Conservation (phyloP, 2,797 vertebrate genomes). For the Melanogrammus aeglefinus region DNA sequence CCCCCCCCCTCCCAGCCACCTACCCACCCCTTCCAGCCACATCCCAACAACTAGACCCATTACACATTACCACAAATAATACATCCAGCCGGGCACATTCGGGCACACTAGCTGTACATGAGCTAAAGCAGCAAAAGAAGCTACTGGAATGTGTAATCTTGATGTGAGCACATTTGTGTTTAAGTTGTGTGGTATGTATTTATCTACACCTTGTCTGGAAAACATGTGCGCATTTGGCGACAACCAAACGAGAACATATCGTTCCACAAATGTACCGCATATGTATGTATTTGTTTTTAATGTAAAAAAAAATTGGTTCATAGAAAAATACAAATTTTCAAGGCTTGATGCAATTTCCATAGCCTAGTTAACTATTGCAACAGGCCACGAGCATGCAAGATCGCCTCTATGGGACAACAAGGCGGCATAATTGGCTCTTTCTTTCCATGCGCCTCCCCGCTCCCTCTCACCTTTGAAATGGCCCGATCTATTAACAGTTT, state of each 20-base stretch:
- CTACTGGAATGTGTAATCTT: neutral
- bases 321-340: slow-evolving; percentile 24
- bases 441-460: slow-evolving; percentile 57
- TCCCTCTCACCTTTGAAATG: slow-evolving; percentile 78
- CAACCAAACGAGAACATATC: neutral
- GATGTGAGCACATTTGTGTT: neutral
- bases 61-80: slow-evolving; percentile 30
- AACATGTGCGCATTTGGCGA: slow-evolving; percentile 8
- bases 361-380: slow-evolving; percentile 48
- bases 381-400: slow-evolving; percentile 40
- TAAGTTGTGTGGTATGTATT: neutral
- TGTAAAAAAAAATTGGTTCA: neutral
- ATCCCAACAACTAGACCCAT: slow-evolving; percentile 5
- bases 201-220: slow-evolving; percentile 30
- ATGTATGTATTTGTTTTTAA: neutral
- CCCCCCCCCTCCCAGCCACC: neutral
- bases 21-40: slow-evolving; percentile 37
- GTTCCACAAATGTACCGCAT: neutral
- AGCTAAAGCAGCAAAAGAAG: slow-evolving; percentile 13
- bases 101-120: slow-evolving; percentile 8
- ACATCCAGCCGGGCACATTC: slow-evolving; percentile 17
- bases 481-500: slow-evolving; percentile 84
- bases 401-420: slow-evolving; percentile 54
- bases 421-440: slow-evolving; percentile 61
- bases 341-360: slow-evolving; percentile 46